These are phyloP conservation scores for Papilio dardanus DNA, from an alignment of 1,140 invertebrate genomes.

Conservation along the genomic window DNA sequence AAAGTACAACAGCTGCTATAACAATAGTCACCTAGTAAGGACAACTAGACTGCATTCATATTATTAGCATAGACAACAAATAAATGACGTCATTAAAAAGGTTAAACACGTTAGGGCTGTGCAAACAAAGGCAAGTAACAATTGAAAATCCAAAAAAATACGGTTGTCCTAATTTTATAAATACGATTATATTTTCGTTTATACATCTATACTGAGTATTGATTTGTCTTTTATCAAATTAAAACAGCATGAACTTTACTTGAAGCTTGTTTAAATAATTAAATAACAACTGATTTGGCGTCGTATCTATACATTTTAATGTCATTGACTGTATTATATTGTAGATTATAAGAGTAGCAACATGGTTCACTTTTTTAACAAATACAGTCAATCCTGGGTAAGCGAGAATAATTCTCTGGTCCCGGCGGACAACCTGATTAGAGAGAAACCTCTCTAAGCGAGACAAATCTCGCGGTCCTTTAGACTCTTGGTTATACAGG, in stretches of 20 bases:
- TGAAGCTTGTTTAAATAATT: not conserved
- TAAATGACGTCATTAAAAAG: conserved; percentile 6
- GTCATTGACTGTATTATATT: not conserved
- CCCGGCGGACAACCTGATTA: too few species aligned
- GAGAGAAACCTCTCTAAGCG: too few species aligned
- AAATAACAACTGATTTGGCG: not conserved
- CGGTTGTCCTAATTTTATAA: not conserved
- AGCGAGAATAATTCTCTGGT: too few species aligned
- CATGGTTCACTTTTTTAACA: too few species aligned
- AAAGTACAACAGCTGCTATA: conserved; percentile 14
- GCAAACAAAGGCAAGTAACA: not conserved
- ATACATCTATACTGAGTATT: too few species aligned
- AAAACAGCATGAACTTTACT: not conserved
- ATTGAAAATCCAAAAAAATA: not conserved
- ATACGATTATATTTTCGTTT: not conserved
- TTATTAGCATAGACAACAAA: conserved; percentile 30
- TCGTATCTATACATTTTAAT: not conserved
- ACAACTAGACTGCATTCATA: conserved; percentile 23
- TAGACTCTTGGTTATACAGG: too few species aligned
- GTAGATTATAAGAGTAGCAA: too few species aligned
- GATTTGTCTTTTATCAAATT: not conserved
- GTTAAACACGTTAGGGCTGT: not conserved
- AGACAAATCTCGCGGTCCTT: too few species aligned
- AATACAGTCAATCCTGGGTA: too few species aligned
- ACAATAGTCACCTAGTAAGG: conserved; percentile 7